Evolutionary conservation across 2,113 vertebrate genomes (phyloP), one percentile per base, ranked within the genome.

Genomic region (Datnioides undecimradiatus): DNA sequence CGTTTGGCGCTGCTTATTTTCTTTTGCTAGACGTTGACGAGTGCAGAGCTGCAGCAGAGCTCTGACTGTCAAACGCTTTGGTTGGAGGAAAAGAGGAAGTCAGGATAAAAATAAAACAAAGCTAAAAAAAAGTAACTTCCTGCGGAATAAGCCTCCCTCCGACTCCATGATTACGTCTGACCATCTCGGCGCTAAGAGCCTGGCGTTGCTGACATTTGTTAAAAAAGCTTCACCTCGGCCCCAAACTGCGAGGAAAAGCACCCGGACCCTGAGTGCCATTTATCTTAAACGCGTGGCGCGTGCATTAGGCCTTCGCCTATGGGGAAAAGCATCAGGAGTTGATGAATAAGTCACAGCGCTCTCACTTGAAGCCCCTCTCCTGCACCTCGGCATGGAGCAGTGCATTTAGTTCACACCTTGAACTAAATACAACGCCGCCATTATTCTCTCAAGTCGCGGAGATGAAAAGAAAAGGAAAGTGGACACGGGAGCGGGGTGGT

Each of bases 371-470:
- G 57, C 29, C 14, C 38, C 27, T 46, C 59, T 45, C 40, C 70
- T 63, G 27, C 80, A 72, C 55, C 69, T 69, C 67, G 10, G 54
- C 25, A 64, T 73, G 75, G 67, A 55, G 54, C 58, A 51, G 57
- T 88, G 73, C 91, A 88, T 91, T 89, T 84, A 79, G 43, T 85
- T 92, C 85, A 86, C 90, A 91, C 88, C 84, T 87, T 70, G 17
- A 83, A 70, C 46, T 87, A 70, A 86, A 86, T 67, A 79, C 83
- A 19, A 45, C 8, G 17, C 65, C 23, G 0, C 67, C 73, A 74
- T 91, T 89, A 81, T 88, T 82, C 62, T 60, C 73, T 83, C 48
- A 71, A 60, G 73, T 49, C 2, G 43, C 34, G 43, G 27, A 33
- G 17, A n/a, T 58, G n/a, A 57, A 41, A 74, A 73, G 59, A 80